These are phyloP conservation scores for Myotis planiceps DNA, from an alignment of 2,797 vertebrate genomes.

Conservation along the genomic window DNA sequence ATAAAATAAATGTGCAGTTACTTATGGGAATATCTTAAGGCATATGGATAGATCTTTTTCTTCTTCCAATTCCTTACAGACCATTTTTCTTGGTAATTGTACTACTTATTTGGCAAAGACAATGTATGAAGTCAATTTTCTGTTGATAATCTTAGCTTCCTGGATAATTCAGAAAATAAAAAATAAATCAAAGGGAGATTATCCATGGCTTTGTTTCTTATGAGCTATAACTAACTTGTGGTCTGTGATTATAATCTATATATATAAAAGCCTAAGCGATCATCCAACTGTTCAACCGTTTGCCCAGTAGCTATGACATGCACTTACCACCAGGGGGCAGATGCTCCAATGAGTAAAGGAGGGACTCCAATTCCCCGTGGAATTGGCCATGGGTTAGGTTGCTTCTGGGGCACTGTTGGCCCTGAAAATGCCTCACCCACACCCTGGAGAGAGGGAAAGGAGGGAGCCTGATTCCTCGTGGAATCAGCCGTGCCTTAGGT, in stretches of 20 bases:
- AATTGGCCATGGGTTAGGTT: no score
- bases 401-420: no score
- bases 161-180: background rate
- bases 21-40: background rate
- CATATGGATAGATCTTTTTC: background rate
- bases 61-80: background rate
- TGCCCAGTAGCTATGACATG: no score
- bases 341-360: no score
- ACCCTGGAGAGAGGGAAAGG: no score
- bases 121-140: slow-evolving; percentile 1
- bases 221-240: background rate
- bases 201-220: background rate
- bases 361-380: no score
- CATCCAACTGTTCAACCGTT: no score
- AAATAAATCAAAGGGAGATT: background rate
- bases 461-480: no score
- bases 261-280: no score
- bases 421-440: no score
- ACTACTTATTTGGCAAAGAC: background rate
- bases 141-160: background rate
- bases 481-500: no score
- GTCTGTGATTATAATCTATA: background rate
- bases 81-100: background rate
- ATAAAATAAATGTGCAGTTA: background rate
- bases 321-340: no score